Evolutionary conservation across 2,797 vertebrate species (phyloP), one percentile per base, ranked within the genome.

Genomic region (Sebastes minor): DNA sequence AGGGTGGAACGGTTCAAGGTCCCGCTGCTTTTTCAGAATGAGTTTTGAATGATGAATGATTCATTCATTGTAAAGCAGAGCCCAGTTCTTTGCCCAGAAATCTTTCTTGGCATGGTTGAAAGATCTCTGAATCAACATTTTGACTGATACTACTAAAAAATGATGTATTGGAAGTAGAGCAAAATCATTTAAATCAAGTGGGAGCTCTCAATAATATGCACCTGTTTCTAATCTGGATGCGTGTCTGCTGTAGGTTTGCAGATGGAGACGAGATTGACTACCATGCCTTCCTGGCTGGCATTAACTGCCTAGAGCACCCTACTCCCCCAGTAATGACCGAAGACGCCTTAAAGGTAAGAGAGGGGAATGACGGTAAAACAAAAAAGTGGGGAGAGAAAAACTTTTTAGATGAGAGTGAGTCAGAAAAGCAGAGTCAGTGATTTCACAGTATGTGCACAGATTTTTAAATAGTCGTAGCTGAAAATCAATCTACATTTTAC

Each of bases 291-390:
- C 82, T 98, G 64, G 86, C 93, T 84, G 93, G 86, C 7, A 92
- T 99, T 79, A 97, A 99, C 94, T 98, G 97, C 97, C 87, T 93
- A 84, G 90, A 95, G 77, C 95, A 97, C 82, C 93, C 84, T 2
- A 52, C 94, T 62, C 86, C 91, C 16, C 80, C 89, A 23, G 86
- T 95, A 5, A 69, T 91, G 72, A 89, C 86, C 0, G 86, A 94
- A 0, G 83, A 92, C 55, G 82, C 83, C 30, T 52, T 95, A 74
- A 95, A 97, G 96, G 97, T 99, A 83, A 89, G 90, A 88, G 71
- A 70, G 23, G 23, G 8, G 3, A 30, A 38, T 1, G 0, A 9
- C 49, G 8, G 46, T 30, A 11, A 30, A 30, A 22, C 10, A 30
- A 1, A 18, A 12, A 55, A 57, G 60, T 32, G 13, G 18, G 33